Conservation (phyloP, 2,797 vertebrate species). For the Macropus fuliginosus region DNA sequence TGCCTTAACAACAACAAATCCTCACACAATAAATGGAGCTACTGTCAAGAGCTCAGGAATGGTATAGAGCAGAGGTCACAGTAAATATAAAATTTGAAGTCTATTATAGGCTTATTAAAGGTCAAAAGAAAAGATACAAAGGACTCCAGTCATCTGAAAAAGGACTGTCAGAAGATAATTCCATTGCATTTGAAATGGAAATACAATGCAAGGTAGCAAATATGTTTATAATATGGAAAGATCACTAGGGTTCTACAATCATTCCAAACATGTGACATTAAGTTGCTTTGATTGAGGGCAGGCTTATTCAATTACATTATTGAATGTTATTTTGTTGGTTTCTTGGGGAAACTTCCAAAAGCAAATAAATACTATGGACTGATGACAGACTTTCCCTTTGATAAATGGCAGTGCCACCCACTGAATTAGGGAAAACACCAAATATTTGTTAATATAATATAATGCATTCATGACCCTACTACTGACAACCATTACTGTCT, state of each 20-base stretch:
- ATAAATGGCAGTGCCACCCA: neutral
- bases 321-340: neutral
- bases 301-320: neutral
- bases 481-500: neutral
- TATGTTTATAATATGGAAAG: neutral
- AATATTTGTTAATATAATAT: neutral
- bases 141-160: neutral
- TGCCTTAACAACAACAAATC: neutral
- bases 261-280: neutral
- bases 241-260: neutral
- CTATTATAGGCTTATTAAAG: neutral
- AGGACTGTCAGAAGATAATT: neutral
- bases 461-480: neutral
- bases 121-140: neutral
- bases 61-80: neutral
- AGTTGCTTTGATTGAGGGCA: neutral
- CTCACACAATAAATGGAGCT: neutral
- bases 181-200: neutral
- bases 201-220: neutral
- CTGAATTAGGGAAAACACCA: neutral
- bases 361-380: neutral
- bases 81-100: neutral
- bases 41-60: neutral
- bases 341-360: neutral
- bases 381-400: neutral